phyloP scores from a whole-genome alignment of 2,113 vertebrate species.

The Notiomystis cincta region DNA sequence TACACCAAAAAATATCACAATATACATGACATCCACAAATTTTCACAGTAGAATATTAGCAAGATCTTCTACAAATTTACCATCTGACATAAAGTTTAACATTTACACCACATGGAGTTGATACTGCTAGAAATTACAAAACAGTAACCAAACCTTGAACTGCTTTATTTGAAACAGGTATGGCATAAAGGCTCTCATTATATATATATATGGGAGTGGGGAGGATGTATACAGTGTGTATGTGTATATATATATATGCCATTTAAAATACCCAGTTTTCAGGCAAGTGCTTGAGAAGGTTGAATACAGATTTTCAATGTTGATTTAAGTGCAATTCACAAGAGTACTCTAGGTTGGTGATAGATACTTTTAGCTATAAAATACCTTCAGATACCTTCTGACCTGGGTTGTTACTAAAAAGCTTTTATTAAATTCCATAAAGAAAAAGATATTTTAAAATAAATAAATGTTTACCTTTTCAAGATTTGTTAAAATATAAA shows the following conservation, averaged over 20 bases:
- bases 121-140: background rate
- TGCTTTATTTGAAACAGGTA: background rate
- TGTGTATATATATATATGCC: too few species aligned
- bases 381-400: background rate
- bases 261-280: background rate
- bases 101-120: background rate
- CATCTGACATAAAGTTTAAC: background rate
- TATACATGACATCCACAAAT: background rate
- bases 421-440: background rate
- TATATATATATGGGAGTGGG: too few species aligned
- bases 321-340: background rate
- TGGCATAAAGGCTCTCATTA: background rate
- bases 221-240: too few species aligned
- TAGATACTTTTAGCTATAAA: background rate
- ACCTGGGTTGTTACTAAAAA: background rate
- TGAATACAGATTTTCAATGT: background rate
- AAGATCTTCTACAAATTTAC: background rate
- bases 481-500: slow-evolving; percentile 4
- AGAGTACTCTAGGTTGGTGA: background rate
- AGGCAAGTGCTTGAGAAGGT: background rate
- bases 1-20: slow-evolving; percentile 38
- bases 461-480: background rate
- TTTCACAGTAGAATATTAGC: background rate
- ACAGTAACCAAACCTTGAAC: background rate
- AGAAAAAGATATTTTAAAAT: background rate